A percentile compares a stretch with the other conserved stretches of the same genome.
These are phyloP conservation scores for Procambarus clarkii DNA, from an alignment of 1,140 invertebrate genomes.

Conservation along the genomic window DNA sequence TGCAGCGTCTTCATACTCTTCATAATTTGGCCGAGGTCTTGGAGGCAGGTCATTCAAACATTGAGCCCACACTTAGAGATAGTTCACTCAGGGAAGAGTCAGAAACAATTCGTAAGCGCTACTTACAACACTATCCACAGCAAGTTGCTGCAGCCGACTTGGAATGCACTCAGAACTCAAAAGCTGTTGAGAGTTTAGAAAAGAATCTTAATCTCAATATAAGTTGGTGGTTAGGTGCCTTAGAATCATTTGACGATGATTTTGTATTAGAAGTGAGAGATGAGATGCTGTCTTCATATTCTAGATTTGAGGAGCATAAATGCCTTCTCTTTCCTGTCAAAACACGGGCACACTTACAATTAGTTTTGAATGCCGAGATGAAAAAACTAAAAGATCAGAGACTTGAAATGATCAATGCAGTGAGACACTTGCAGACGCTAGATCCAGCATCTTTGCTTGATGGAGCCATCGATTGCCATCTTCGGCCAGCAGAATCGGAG, in stretches of 20 bases:
- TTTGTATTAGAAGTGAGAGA: constrained; percentile 77
- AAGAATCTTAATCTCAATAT: constrained; percentile 30
- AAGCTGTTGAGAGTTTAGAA: constrained; percentile 74
- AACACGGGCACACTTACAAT: constrained; percentile 75
- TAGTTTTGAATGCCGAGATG: constrained; percentile 76
- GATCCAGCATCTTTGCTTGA: constrained; percentile 77
- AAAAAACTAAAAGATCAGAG: constrained; percentile 76
- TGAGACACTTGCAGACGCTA: constrained; percentile 75
- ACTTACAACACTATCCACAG: constrained; percentile 78
- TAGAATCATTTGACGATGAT: constrained; percentile 73
- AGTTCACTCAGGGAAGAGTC: constrained; percentile 77
- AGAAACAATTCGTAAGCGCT: constrained; percentile 79
- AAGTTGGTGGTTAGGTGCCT: constrained; percentile 59
- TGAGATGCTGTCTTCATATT: constrained; percentile 74
- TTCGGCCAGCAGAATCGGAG: constrained; percentile 76
- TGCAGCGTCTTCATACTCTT: constrained; percentile 83
- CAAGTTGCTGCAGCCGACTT: constrained; percentile 72
- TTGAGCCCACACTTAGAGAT: constrained; percentile 79
- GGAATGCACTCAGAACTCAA: constrained; percentile 65
- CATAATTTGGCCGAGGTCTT: constrained; percentile 82
- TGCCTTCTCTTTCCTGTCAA: constrained; percentile 64
- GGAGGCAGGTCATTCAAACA: constrained; percentile 74
- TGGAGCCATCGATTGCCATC: constrained; percentile 82
- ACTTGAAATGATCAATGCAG: constrained; percentile 74
- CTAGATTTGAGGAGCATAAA: constrained; percentile 71